Base-by-base conservation (phyloP, 2,888 invertebrate species). In the Villa cingulata region DNA sequence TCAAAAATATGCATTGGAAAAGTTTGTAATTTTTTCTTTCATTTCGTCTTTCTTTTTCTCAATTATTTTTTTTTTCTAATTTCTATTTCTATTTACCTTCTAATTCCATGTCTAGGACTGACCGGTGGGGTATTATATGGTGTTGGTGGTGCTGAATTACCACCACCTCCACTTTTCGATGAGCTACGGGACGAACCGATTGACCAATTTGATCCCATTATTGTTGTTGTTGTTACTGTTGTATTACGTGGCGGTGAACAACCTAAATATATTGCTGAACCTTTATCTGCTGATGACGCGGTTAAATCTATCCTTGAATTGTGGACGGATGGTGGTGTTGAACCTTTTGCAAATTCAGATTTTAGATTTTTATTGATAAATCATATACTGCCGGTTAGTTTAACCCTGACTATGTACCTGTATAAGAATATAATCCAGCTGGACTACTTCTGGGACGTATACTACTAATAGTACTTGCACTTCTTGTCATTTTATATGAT, bases 351-450 rank as follows among this genome's bases (percentile, higher is more conserved):
- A 2, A n/a, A 6, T 23, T 4, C n/a, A 20, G 15, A 23, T 6
- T 3, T 38, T 38, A 12, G 23, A 14, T 23, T 41, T 23, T 27
- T 27, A 1, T 12, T n/a, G 5, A n/a, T n/a, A n/a, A n/a, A n/a
- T n/a, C n/a, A n/a, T n/a, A n/a, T n/a, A n/a, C n/a, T n/a, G n/a
- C n/a, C n/a, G n/a, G n/a, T n/a, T n/a, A n/a, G n/a, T n/a, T n/a
- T n/a, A n/a, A n/a, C 23, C 7, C 7, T 23, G 4, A 6, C 15
- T 16, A 53, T 50, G 51, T 69, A 66, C 80, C 79, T 55, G 83
- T 83, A 59, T 84, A 85, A 56, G 81, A 81, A 62, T 80, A 78
- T 50, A 86, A 72, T n/a, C 85, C 85, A 14, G 84, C 81, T 5
- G 86, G 86, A 51, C 84, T 83, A 43, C 85, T 85, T 55, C 84